Base-by-base conservation (phyloP, 2,888 invertebrate species). In the Caenorhabditis sinica region DNA sequence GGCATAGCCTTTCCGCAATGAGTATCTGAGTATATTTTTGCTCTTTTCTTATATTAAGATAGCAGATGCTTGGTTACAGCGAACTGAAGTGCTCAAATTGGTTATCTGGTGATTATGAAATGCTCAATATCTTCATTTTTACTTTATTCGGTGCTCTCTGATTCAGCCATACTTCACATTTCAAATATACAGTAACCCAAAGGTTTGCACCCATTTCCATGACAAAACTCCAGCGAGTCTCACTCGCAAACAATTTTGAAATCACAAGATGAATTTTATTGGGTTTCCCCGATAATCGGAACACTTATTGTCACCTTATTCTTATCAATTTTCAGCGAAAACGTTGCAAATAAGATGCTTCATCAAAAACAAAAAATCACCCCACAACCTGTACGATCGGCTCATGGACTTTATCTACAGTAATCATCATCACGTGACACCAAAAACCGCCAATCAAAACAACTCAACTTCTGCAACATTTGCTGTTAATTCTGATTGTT, bases 361-460 rank as follows among this genome's bases (percentile, higher is more conserved):
- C 56, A 20, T 13, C 8, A 33, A 68, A 76, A 76, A 66, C 65
- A 69, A 30, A n/a, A 51, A 63, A 51, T 79, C 79, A 79, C 79
- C 71, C 79, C 77, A 77, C 60, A 60, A 60, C 28, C 15, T 23
- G 40, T 20, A 28, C 53, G 58, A 63, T 71, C 56, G 65, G 79
- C 79, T 79, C 71, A 79, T 61, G 25, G 43, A 56, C n/a, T 63
- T 36, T 79, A 56, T 36, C 43, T 71, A 56, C 25, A 60, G 49
- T 23, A 60, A 49, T n/a, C n/a, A n/a, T n/a, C 51, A 71, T 71
- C 79, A 71, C 71, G 71, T 65, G 79, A 79, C 61, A 49, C 23
- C 68, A 51, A 36, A 68, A 30, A 51, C 53, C 53, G 36, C 68
- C 51, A 79, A 61, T 61, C 68, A 77, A 71, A 79, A 79, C 79